Conservation (phyloP, 2,888 invertebrate species). For the Dusona sp. region DNA sequence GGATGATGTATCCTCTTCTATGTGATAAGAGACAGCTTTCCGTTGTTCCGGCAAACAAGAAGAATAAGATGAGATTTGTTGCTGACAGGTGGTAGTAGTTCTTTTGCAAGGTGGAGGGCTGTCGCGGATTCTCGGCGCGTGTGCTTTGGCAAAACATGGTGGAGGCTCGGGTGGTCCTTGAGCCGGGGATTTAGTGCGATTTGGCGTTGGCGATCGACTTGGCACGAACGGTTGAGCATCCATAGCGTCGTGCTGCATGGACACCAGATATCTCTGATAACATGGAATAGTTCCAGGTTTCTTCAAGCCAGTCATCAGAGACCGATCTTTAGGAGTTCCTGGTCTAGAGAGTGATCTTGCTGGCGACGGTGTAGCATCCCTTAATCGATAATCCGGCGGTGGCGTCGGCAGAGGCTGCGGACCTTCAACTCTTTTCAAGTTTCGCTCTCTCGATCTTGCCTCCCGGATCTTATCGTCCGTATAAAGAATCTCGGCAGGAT, state of each 20-base stretch:
- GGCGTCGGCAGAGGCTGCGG: constrained; percentile 82
- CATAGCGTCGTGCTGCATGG: constrained; percentile 83
- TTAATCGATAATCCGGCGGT: constrained; percentile 80
- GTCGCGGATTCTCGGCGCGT: constrained; percentile 88
- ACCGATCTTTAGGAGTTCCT: constrained; percentile 87
- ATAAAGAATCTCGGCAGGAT: constrained; percentile 81
- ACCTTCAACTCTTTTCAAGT: constrained; percentile 70
- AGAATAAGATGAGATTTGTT: constrained; percentile 27
- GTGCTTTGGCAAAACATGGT: constrained; percentile 85
- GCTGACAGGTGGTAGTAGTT: constrained; percentile 80
- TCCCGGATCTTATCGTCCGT: constrained; percentile 74
- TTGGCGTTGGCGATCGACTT: constrained; percentile 82
- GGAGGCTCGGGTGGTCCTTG: constrained; percentile 88
- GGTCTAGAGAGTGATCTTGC: constrained; percentile 86
- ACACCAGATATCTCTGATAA: constrained; percentile 92
- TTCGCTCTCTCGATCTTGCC: constrained; percentile 69
- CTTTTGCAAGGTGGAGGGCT: constrained; percentile 78
- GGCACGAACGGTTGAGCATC: constrained; percentile 77
- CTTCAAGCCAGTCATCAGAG: constrained; percentile 84
- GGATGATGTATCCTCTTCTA: constrained; percentile 83
- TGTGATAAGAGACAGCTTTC: constrained; percentile 80
- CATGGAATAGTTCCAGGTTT: constrained; percentile 92
- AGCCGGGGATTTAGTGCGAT: constrained; percentile 89
- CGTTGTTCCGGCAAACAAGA: constrained; percentile 74
- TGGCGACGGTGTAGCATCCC: constrained; percentile 85